Percentiles rank a stretch among this genome's conserved stretches.
These are phyloP conservation scores for Tigriopus japonicus DNA, from an alignment of 1,140 invertebrate species.

Conservation along the genomic window DNA sequence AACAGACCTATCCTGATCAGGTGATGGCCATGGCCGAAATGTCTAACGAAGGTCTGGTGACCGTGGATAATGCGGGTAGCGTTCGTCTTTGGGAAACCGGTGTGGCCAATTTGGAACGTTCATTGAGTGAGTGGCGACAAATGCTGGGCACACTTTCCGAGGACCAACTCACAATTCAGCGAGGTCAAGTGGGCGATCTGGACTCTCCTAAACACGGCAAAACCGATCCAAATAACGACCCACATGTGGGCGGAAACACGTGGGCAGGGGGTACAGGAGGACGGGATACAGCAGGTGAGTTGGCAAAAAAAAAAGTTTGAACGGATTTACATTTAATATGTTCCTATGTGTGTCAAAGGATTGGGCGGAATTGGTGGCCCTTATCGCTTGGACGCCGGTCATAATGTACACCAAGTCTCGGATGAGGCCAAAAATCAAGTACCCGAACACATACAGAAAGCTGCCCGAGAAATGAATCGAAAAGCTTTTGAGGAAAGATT, in stretches of 20 bases:
- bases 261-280: constrained; percentile 90
- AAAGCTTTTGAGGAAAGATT: constrained; percentile 73
- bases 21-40: not conserved
- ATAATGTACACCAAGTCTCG: constrained; percentile 65
- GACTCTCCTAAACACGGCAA: constrained; percentile 78
- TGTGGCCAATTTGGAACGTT: constrained; percentile 28
- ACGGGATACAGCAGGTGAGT: constrained; percentile 52
- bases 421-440: constrained; percentile 76
- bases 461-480: constrained; percentile 76
- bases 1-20: constrained; percentile 6
- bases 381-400: constrained; percentile 74
- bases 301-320: too few relatives aligned
- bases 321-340: too few relatives aligned
- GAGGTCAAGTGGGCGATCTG: constrained; percentile 42
- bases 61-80: constrained; percentile 37
- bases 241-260: constrained; percentile 86
- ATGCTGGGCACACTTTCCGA: constrained; percentile 31
- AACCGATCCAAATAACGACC: constrained; percentile 61
- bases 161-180: constrained; percentile 48
- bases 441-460: constrained; percentile 66
- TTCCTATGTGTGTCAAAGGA: constrained; percentile 23
- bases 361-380: constrained; percentile 78
- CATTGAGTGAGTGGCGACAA: constrained; percentile 30
- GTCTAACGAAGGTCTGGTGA: constrained; percentile 32
- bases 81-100: constrained; percentile 40